These are phyloP conservation scores for Odontomyia ornata DNA, from an alignment of 2,888 invertebrate species.

Conservation along the genomic window DNA sequence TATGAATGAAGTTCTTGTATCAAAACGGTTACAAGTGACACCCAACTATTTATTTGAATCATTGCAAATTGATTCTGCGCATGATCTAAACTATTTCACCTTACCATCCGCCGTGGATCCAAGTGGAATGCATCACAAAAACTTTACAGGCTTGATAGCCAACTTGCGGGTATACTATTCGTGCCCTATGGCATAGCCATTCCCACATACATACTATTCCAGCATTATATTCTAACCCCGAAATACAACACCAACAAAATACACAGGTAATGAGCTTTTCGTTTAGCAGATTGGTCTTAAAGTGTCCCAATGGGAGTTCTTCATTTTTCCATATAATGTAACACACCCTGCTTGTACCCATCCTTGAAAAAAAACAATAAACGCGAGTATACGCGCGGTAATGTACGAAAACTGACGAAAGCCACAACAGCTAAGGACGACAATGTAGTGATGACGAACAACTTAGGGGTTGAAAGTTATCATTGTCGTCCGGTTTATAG, in stretches of 20 bases:
- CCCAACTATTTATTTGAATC: constrained; percentile 41
- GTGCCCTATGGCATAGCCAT: neutral
- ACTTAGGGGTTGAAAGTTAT: neutral
- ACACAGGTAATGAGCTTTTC: constrained; percentile 50
- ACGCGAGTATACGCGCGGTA: neutral
- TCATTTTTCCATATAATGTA: constrained; percentile 42
- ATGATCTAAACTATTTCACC: constrained; percentile 30
- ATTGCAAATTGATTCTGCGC: constrained; percentile 32
- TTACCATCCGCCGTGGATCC: neutral
- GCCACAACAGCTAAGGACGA: constrained; percentile 17
- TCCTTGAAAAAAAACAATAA: constrained; percentile 31
- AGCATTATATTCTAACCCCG: neutral
- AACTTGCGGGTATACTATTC: too few relatives aligned
- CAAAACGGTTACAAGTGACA: constrained; percentile 34
- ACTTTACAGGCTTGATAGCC: too few relatives aligned
- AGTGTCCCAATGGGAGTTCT: constrained; percentile 51
- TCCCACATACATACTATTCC: neutral
- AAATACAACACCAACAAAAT: constrained; percentile 38
- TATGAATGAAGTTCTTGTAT: constrained; percentile 44
- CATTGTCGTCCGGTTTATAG: neutral
- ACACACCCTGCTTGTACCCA: constrained; percentile 45
- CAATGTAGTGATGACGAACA: constrained; percentile 34
- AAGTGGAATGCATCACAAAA: too few relatives aligned
- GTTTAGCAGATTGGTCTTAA: constrained; percentile 51
- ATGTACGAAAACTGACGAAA: neutral